Evolutionary conservation across 30 jellyfish, hydroid and myxozoan species (phyloP).

Genomic region (Aurelia aurita complex sp. Pacific): DNA sequence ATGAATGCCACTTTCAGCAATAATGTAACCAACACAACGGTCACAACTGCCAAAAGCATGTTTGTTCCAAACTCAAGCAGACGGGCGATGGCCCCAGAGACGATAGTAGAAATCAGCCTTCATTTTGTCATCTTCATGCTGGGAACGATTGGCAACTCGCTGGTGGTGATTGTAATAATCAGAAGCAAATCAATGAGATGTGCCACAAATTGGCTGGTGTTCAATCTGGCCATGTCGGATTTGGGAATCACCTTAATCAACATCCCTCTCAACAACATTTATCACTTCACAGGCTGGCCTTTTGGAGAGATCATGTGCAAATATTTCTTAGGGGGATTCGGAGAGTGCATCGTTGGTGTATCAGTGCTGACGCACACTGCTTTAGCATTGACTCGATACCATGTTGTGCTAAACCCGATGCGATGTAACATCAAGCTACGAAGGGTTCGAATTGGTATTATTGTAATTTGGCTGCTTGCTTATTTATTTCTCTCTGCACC

Average conservation of each 20-base stretch:
- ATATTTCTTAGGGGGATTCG: conserved; percentile 61
- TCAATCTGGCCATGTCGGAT: conserved; percentile 71
- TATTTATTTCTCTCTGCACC: conserved; percentile 71
- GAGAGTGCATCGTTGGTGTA: conserved; percentile 87
- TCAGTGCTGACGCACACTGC: conserved; percentile 88
- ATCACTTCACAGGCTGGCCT: conserved; percentile 78
- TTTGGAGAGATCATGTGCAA: conserved; percentile 71
- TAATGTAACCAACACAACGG: background rate
- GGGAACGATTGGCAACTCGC: conserved; percentile 69
- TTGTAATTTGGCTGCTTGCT: conserved; percentile 66
- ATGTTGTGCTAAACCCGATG: conserved; percentile 58
- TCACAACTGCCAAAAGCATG: background rate
- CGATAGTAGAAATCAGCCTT: conserved; percentile 35
- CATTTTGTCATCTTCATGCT: conserved; percentile 56
- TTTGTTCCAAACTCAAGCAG: too few species aligned
- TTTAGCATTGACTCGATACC: conserved; percentile 65
- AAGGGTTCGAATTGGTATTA: conserved; percentile 52
- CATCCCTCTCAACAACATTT: conserved; percentile 64
- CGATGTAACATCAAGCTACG: conserved; percentile 21
- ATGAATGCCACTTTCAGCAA: background rate
- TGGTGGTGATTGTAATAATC: conserved; percentile 39
- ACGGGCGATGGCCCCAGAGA: background rate
- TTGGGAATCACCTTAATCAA: conserved; percentile 56
- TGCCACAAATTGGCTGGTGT: conserved; percentile 75
- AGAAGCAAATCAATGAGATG: conserved; percentile 35